Percentiles rank a stretch among this genome's conserved stretches.
Conservation (phyloP, 2,113 vertebrate genomes). For the Rhegmatorhina hoffmannsi region DNA sequence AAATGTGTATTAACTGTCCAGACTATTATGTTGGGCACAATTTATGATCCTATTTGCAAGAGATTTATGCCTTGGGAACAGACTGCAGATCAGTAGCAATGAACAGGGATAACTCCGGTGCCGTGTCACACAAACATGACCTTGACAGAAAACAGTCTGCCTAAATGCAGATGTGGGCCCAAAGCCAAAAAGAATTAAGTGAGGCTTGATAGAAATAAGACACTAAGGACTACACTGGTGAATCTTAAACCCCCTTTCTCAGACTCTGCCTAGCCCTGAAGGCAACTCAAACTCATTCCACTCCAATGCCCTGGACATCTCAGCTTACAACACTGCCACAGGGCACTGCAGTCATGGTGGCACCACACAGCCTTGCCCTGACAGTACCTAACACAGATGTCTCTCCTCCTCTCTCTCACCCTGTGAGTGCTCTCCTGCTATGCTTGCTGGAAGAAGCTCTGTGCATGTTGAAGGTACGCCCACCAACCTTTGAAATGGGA, state of each 20-base stretch:
- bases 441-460: neutral
- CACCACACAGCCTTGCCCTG: neutral
- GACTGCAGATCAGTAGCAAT: neutral
- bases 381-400: neutral
- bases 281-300: neutral
- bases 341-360: fast-evolving
- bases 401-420: neutral
- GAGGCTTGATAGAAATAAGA: neutral
- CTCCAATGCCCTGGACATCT: fast-evolving
- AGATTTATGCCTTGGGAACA: conserved; percentile 22
- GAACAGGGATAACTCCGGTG: neutral
- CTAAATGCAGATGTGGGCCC: neutral
- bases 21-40: neutral
- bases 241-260: neutral
- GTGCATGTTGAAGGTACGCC: fast-evolving
- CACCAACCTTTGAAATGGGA: neutral
- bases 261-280: neutral
- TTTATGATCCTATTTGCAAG: conserved; percentile 30
- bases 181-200: neutral
- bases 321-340: fast-evolving
- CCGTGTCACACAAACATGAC: neutral
- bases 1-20: neutral
- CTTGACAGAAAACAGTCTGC: conserved; percentile 9
- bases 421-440: neutral
- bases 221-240: neutral